Base-by-base conservation (phyloP, 2,113 vertebrate genomes). In the Corvus moneduloides region DNA sequence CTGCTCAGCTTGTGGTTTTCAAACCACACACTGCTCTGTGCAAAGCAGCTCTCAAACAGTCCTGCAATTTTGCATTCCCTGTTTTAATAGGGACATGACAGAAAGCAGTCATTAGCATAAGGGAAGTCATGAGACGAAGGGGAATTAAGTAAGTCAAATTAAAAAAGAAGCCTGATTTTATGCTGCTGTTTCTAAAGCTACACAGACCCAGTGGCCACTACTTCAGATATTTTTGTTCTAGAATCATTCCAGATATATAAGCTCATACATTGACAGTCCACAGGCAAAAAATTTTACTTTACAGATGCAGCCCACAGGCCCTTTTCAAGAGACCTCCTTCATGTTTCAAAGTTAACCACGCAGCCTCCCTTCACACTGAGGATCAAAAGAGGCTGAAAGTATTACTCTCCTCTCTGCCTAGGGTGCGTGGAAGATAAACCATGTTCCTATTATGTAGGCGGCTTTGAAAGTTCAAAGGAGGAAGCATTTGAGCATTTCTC, bases 401-500 rank as follows among this genome's bases (percentile, higher is more conserved):
- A 93, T 46, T 77, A 52, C 73, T 94, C 78, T 78, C 49, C 61
- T 62, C 73, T 84, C 73, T 52, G 85, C 93, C 68, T 41, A 48
- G 87, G 83, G 69, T 61, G n/a, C 2, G 3, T 41, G 69, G 73
- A 94, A 93, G 93, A 93, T 59, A 94, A 95, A 90, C 72, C 33
- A 23, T 21, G 35, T 14, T 90, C 67, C 39, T 49, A 81, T 90
- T 86, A 88, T 27, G 76, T 46, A 67, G 90, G 79, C 8, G 0
- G 92, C 49, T 94, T 87, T 92, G 64, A 89, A 90, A 95, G 83
- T 95, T 95, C 94, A 97, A 93, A 96, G 92, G n/a, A 92, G 37
- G 76, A 94, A 92, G 72, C 80, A 78, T 84, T 94, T 95, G 93
- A 92, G 72, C 80, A 78, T 84, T 94, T 95, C 88, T 95, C 88